Base-by-base conservation (phyloP, 2,888 invertebrate species). In the Atherix ibis region DNA sequence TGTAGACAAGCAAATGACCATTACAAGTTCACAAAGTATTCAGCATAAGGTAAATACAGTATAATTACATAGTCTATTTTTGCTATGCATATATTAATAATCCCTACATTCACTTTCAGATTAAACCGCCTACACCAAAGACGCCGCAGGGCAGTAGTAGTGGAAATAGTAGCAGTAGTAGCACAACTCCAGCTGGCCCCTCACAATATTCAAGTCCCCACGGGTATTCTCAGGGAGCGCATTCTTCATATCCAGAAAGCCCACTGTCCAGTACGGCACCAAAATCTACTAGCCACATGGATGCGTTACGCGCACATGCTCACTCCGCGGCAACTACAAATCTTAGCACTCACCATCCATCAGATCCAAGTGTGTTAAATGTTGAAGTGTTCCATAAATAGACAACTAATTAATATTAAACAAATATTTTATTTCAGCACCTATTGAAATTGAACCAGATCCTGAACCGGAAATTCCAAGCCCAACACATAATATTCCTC, bases 391-490 rank as follows among this genome's bases (percentile, higher is more conserved):
- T 4, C 13, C n/a, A 27, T 33, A 18, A 22, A 13, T 12, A 9
- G 4, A 13, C 25, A 9, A 16, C 9, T 3, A 12, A 14, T 35
- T 18, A 9, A n/a, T 14, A 16, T 29, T 30, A 17, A 12, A 13
- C n/a, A 27, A 14, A 25, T 31, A 30, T 16, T 18, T 30, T 24
- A 8, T 40, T 42, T 10, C 13, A 60, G 62, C 61, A 41, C 62
- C 62, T 35, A 61, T 62, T 40, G 62, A 62, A 43, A 49, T 70
- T 64, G 57, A 69, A 62, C 47, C 71, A 55, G 61, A 70, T 66
- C 49, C 62, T 35, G 83, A 84, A 39, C 85, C 85, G 43, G 82
- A 82, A 52, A 76, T 81, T 42, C 79, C 80, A 18, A 85, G 85
- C 57, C 87, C 87, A 2, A 76, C 75, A 22, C 78, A 80, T 49